Conservation (phyloP, 2,888 invertebrate genomes). For the Rhagonycha fulva region DNA sequence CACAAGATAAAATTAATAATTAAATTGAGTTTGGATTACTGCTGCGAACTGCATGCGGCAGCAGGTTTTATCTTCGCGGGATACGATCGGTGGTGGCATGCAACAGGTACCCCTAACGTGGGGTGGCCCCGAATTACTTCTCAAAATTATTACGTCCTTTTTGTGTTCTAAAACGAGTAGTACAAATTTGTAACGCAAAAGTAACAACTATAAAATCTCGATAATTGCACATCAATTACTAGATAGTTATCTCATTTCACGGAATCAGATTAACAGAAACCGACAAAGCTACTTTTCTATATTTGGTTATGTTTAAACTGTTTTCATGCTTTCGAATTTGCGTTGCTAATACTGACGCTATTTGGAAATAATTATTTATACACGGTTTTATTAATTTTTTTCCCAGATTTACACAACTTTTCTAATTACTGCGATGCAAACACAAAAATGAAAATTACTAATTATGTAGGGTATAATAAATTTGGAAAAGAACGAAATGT, state of each 20-base stretch:
- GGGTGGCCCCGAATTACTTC: constrained; percentile 29
- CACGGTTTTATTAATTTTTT: background rate
- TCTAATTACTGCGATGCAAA: background rate
- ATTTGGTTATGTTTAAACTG: constrained; percentile 23
- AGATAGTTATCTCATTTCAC: constrained; percentile 38
- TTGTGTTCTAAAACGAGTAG: constrained; percentile 24
- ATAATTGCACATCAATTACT: constrained; percentile 37
- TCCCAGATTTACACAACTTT: background rate
- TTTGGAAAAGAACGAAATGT: background rate
- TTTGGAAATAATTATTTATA: constrained; percentile 10
- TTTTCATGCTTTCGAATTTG: constrained; percentile 25
- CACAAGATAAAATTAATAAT: constrained; percentile 30
- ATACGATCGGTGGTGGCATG: constrained; percentile 30
- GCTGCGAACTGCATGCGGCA: constrained; percentile 32
- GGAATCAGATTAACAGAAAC: constrained; percentile 30
- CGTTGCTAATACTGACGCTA: constrained; percentile 21
- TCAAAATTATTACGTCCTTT: constrained; percentile 23
- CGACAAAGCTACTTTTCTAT: constrained; percentile 26
- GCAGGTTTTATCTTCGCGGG: constrained; percentile 32
- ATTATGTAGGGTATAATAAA: background rate
- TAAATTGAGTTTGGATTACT: constrained; percentile 28
- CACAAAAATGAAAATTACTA: background rate
- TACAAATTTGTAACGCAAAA: background rate
- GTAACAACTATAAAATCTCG: background rate
- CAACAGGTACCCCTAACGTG: constrained; percentile 32